Conservation (phyloP, 2,888 invertebrate species). For the Noctuana brunneofusca region DNA sequence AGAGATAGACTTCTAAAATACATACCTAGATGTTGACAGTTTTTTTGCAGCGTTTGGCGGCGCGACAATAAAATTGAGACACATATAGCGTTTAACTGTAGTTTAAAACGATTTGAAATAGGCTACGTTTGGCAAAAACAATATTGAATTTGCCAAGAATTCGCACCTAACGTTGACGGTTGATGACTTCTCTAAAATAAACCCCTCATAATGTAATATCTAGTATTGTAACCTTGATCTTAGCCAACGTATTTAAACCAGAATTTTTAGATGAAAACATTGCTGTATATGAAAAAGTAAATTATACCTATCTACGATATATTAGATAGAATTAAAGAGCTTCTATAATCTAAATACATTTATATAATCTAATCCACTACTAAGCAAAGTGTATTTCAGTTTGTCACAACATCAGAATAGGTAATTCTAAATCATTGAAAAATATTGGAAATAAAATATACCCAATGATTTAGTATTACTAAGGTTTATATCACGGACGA, state of each 20-base stretch:
- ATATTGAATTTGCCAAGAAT: constrained; percentile 44
- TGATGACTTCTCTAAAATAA: constrained; percentile 36
- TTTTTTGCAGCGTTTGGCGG: constrained; percentile 4
- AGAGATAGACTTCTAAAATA: too few species aligned
- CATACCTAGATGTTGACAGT: too few species aligned
- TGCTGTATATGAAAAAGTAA: not conserved
- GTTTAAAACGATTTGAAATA: constrained; percentile 29
- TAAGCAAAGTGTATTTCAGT: too few species aligned
- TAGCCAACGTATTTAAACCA: constrained; percentile 3
- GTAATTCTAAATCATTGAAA: too few species aligned
- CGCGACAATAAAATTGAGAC: not conserved
- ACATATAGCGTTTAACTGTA: constrained; percentile 20
- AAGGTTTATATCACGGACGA: too few species aligned
- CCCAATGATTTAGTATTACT: too few species aligned
- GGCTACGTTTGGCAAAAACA: constrained; percentile 55
- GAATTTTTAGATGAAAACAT: not conserved
- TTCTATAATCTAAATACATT: too few species aligned
- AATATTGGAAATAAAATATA: too few species aligned
- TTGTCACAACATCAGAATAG: too few species aligned
- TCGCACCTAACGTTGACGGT: constrained; percentile 30
- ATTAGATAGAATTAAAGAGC: too few species aligned
- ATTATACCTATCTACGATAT: too few species aligned
- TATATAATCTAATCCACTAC: too few species aligned
- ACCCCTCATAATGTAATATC: constrained; percentile 6
- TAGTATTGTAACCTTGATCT: constrained; percentile 19